Evolutionary conservation across 2,888 invertebrate species (phyloP).

Genomic region (Danaus chrysippus): DNA sequence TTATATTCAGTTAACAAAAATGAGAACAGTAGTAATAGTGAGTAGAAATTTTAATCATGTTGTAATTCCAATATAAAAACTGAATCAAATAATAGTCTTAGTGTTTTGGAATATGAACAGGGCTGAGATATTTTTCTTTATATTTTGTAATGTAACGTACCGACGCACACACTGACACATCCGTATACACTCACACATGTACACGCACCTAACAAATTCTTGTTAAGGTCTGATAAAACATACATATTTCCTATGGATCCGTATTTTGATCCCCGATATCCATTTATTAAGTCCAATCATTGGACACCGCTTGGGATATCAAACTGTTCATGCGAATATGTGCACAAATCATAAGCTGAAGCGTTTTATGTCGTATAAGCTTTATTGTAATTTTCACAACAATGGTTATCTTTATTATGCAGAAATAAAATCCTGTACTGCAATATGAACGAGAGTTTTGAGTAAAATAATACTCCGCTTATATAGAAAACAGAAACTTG

Average conservation of each 20-base stretch:
- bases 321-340: constrained; percentile 33
- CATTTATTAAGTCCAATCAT: constrained; percentile 72
- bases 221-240: neutral
- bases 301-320: constrained; percentile 56
- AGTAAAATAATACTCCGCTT: neutral
- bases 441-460: neutral
- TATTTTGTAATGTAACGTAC: too few species aligned
- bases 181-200: neutral
- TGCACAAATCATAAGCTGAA: constrained; percentile 32
- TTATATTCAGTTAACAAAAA: too few species aligned
- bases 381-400: neutral
- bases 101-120: too few species aligned
- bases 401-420: neutral
- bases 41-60: too few species aligned
- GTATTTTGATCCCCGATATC: constrained; percentile 54
- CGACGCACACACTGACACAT: too few species aligned
- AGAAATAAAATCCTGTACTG: neutral
- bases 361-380: constrained; percentile 18
- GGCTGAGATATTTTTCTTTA: too few species aligned
- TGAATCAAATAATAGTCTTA: too few species aligned
- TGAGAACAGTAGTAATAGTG: too few species aligned
- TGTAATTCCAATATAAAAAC: too few species aligned
- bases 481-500: constrained; percentile 1
- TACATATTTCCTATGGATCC: constrained; percentile 36
- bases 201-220: neutral